Conservation (phyloP, 2,888 invertebrate species). For the Choreutis nemorana region DNA sequence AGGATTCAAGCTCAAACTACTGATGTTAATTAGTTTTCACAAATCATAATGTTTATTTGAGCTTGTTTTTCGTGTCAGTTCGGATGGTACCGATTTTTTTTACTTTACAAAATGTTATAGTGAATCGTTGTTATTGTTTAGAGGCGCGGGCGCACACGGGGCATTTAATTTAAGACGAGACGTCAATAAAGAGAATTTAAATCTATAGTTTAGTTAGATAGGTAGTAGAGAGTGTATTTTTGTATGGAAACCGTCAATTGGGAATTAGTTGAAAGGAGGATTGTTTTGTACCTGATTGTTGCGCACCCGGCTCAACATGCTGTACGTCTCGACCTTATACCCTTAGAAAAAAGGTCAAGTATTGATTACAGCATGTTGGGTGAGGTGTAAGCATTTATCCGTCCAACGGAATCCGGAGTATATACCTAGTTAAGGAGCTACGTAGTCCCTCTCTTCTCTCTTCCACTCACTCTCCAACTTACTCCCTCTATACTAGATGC, state of each 20-base stretch:
- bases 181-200: conserved; percentile 23
- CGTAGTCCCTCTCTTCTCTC: conserved; percentile 22
- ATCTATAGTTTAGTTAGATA: conserved; percentile 44
- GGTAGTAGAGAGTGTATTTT: conserved; percentile 57
- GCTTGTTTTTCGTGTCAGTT: no score
- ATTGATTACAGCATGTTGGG: no score
- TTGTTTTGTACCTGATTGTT: no score
- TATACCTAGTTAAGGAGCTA: conserved; percentile 44
- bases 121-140: conserved; percentile 36
- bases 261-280: conserved; percentile 20
- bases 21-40: no score
- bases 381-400: no score
- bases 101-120: conserved; percentile 10
- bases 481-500: no score
- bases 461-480: conserved; percentile 3
- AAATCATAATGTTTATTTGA: no score
- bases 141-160: conserved; percentile 37
- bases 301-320: no score
- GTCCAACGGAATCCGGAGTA: conserved; percentile 52
- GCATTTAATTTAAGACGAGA: conserved; percentile 8
- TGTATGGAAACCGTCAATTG: conserved; percentile 52
- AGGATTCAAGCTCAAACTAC: no score
- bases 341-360: no score
- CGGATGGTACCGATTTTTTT: conserved; percentile 6
- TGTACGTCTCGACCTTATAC: no score